Evolutionary conservation across 2,797 vertebrate species (phyloP).

Genomic region (Dallia pectoralis): DNA sequence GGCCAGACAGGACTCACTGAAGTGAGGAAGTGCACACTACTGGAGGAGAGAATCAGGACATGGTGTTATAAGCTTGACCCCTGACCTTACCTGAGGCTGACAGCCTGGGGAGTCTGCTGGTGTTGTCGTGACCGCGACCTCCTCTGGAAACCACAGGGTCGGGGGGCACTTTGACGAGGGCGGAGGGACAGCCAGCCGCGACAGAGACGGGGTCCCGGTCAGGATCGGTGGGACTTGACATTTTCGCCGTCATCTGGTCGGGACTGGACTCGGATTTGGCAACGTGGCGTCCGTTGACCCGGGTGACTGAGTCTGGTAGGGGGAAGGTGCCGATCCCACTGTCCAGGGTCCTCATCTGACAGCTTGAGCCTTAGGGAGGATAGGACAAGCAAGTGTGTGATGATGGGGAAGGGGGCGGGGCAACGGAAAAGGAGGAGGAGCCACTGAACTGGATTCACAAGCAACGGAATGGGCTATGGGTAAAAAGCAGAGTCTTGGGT

Average conservation of each 20-base stretch:
- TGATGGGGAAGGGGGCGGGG: slow-evolving; percentile 17
- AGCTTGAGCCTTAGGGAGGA: slow-evolving; percentile 79
- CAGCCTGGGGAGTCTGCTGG: slow-evolving; percentile 76
- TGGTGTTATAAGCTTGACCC: neutral
- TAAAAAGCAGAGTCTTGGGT: slow-evolving; percentile 49
- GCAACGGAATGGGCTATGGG: slow-evolving; percentile 60
- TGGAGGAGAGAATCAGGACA: neutral
- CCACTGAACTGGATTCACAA: slow-evolving; percentile 39
- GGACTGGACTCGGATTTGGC: slow-evolving; percentile 75
- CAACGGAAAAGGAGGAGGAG: slow-evolving; percentile 65
- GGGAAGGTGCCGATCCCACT: slow-evolving; percentile 94
- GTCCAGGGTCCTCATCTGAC: slow-evolving; percentile 93
- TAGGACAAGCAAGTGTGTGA: slow-evolving; percentile 46
- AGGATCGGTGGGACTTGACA: slow-evolving; percentile 48
- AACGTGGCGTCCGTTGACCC: slow-evolving; percentile 71
- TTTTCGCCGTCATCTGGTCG: slow-evolving; percentile 50
- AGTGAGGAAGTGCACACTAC: neutral
- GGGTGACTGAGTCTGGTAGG: slow-evolving; percentile 82
- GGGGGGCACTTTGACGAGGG: slow-evolving; percentile 84
- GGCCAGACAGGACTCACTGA: neutral
- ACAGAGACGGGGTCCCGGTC: slow-evolving; percentile 33
- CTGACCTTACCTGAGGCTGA: slow-evolving; percentile 76
- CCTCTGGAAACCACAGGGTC: slow-evolving; percentile 73
- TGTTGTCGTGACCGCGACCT: slow-evolving; percentile 60
- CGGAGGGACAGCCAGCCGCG: slow-evolving; percentile 44